These are phyloP conservation scores for Entomobrya proxima DNA, from an alignment of 2,888 invertebrate genomes.

Conservation along the genomic window DNA sequence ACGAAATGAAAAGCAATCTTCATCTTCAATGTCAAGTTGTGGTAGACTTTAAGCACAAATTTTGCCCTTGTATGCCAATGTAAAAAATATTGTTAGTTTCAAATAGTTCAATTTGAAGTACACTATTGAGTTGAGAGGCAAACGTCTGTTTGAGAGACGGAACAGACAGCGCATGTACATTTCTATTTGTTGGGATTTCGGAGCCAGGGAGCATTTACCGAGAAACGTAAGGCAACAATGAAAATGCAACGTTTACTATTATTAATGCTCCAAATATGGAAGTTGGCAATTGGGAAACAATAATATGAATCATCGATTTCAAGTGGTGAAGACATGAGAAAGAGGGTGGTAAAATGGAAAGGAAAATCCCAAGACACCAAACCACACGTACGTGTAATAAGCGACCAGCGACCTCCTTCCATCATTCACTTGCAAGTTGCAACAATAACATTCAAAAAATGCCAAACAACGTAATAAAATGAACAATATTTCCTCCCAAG, in stretches of 20 bases:
- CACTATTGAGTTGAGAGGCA: too few relatives aligned
- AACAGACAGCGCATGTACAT: too few relatives aligned
- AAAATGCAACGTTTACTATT: neutral
- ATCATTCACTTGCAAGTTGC: neutral
- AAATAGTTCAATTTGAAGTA: too few relatives aligned
- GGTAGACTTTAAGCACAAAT: neutral
- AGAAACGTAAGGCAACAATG: slow-evolving; percentile 12
- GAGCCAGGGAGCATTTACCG: neutral
- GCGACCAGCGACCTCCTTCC: neutral
- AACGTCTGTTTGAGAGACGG: too few relatives aligned
- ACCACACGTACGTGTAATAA: neutral
- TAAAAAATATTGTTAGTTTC: neutral
- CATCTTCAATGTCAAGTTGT: slow-evolving; percentile 26
- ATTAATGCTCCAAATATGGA: slow-evolving; percentile 50
- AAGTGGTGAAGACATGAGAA: neutral
- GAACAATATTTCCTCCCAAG: neutral
- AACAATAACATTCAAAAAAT: neutral
- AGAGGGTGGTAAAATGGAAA: slow-evolving; percentile 34
- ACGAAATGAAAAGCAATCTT: slow-evolving; percentile 5
- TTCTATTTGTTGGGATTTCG: neutral
- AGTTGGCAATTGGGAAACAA: slow-evolving; percentile 43
- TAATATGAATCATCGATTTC: slow-evolving; percentile 38
- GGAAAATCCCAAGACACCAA: slow-evolving; percentile 49
- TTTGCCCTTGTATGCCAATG: neutral
- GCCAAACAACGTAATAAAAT: slow-evolving; percentile 16